Percentiles rank a stretch among this genome's conserved stretches.
These are phyloP conservation scores for Stenolophus ochropezus DNA, from an alignment of 2,888 invertebrate species.

Conservation along the genomic window DNA sequence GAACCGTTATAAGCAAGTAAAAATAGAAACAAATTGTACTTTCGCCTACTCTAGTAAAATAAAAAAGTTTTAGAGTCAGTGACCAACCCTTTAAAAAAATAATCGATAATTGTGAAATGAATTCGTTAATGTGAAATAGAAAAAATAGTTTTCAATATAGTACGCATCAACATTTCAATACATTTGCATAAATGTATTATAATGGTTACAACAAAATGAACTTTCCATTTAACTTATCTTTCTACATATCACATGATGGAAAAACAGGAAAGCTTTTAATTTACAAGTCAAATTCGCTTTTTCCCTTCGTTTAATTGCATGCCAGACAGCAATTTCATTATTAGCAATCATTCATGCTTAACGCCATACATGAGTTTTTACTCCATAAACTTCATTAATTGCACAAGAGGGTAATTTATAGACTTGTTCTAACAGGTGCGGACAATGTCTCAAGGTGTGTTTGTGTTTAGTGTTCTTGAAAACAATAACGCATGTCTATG, in stretches of 20 bases:
- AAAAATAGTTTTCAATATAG: too few relatives aligned
- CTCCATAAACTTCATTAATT: conserved; percentile 22
- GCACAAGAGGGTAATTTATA: conserved; percentile 5
- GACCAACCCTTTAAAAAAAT: neutral
- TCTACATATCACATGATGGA: neutral
- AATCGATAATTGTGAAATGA: too few relatives aligned
- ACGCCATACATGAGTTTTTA: conserved; percentile 17
- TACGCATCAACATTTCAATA: neutral
- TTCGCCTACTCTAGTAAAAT: neutral
- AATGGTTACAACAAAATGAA: neutral
- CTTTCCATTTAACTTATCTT: neutral
- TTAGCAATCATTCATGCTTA: conserved; percentile 19
- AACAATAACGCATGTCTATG: neutral
- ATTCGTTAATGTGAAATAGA: too few relatives aligned
- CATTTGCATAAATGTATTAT: neutral
- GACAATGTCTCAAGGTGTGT: neutral
- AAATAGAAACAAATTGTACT: too few relatives aligned
- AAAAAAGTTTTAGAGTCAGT: neutral
- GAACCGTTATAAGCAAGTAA: neutral
- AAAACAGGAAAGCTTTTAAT: conserved; percentile 22
- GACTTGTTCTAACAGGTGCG: conserved; percentile 9
- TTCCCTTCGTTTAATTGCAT: conserved; percentile 25
- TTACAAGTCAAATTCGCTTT: conserved; percentile 39
- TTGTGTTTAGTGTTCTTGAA: too few relatives aligned
- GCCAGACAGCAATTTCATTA: conserved; percentile 10